Conservation (phyloP, 2,888 invertebrate species). For the Lithosia quadra region DNA sequence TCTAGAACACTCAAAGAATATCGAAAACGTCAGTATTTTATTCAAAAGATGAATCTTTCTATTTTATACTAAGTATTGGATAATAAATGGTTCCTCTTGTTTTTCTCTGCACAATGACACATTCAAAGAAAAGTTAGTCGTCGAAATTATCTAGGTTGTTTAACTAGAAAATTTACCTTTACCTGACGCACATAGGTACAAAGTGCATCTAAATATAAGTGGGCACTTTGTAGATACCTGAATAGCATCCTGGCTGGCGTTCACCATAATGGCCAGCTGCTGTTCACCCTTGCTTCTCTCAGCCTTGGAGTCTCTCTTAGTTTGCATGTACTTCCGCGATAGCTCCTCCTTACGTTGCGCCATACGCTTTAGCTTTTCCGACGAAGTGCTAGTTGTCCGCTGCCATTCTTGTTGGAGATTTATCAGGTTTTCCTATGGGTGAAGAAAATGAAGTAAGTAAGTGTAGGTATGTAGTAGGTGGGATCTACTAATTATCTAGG, state of each 20-base stretch:
- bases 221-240: slow-evolving; percentile 67
- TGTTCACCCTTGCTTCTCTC: slow-evolving; percentile 81
- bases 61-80: too few species aligned
- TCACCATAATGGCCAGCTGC: slow-evolving; percentile 87
- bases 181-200: too few species aligned
- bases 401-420: slow-evolving; percentile 83
- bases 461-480: not conserved
- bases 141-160: too few species aligned
- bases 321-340: slow-evolving; percentile 76
- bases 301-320: slow-evolving; percentile 85
- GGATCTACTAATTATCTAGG: not conserved
- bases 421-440: slow-evolving; percentile 68
- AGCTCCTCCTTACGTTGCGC: slow-evolving; percentile 80
- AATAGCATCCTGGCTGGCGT: slow-evolving; percentile 87
- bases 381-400: slow-evolving; percentile 76
- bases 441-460: not conserved
- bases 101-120: too few species aligned
- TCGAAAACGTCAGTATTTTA: not conserved
- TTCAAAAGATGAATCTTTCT: not conserved
- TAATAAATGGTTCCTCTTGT: too few species aligned
- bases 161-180: too few species aligned
- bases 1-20: not conserved
- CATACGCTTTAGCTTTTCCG: slow-evolving; percentile 79
- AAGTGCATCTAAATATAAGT: not conserved
- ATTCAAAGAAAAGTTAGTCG: too few species aligned